Percentiles rank a stretch among this genome's conserved stretches.
These are phyloP conservation scores for Plecotus auritus DNA, from an alignment of 2,113 vertebrate species.

Conservation along the genomic window DNA sequence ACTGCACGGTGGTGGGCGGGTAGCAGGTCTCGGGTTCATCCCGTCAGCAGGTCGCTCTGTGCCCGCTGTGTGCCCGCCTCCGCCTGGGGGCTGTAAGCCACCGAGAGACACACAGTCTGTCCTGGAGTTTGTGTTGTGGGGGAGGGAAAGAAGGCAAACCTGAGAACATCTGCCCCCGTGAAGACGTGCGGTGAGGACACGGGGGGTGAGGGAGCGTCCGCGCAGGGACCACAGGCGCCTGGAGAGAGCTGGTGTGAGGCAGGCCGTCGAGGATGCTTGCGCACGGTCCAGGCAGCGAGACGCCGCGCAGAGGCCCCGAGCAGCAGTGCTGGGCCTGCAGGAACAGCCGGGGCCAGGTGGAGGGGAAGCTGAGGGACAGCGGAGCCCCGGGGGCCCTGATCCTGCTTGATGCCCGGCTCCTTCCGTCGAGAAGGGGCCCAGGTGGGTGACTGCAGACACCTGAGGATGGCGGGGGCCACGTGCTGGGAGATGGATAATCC, in stretches of 20 bases:
- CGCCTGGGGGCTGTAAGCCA: neutral
- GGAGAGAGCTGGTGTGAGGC: neutral
- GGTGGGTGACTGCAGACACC: fast-evolving
- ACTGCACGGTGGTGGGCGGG: neutral
- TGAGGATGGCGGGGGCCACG: fast-evolving
- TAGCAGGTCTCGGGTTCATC: neutral
- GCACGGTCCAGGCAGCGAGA: neutral
- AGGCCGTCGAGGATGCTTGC: neutral
- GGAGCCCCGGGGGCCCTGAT: neutral
- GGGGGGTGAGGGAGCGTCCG: too few species aligned
- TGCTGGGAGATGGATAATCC: fast-evolving
- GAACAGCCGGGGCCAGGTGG: neutral
- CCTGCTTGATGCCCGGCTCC: neutral
- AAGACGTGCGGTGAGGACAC: too few species aligned
- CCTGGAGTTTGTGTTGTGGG: fast-evolving
- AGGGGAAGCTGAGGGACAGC: neutral
- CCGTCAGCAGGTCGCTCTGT: neutral
- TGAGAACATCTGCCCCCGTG: fast-evolving
- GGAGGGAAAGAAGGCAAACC: neutral
- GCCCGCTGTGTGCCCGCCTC: neutral
- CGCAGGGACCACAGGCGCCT: neutral
- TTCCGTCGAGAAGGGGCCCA: too few species aligned
- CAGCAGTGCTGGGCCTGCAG: neutral
- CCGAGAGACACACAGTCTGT: neutral
- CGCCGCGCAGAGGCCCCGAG: neutral